Evolutionary conservation across 37 sponge, comb jelly and placozoan genomes (phyloP).

Genomic region (Dysidea cf. avara): DNA sequence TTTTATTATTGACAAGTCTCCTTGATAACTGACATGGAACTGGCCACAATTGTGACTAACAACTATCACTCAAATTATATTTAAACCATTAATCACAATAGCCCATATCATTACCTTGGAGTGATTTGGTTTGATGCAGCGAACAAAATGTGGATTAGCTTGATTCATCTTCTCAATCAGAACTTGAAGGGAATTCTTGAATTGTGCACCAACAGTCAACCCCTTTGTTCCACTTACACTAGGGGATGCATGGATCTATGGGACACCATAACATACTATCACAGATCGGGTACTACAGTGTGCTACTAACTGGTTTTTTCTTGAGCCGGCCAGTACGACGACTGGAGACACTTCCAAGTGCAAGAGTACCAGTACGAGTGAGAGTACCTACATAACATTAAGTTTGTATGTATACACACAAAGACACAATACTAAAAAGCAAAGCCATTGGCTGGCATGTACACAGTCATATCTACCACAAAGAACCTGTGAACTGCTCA

Average conservation of each 20-base stretch:
- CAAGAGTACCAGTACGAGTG: conserved; percentile 77
- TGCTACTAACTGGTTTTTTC: conserved; percentile 23
- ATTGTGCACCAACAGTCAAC: conserved; percentile 73
- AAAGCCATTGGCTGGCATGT: no score
- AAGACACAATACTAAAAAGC: no score
- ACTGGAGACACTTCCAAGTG: conserved; percentile 49
- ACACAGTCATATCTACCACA: no score
- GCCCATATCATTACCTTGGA: conserved; percentile 33
- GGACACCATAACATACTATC: not conserved
- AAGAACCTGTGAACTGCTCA: no score
- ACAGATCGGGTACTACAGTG: not conserved
- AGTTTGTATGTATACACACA: not conserved
- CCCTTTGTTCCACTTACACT: conserved; percentile 10
- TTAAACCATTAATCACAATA: conserved; percentile 13
- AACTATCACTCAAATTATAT: no score
- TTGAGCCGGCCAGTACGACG: conserved; percentile 28
- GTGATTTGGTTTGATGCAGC: conserved; percentile 81
- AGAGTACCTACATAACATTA: conserved; percentile 36
- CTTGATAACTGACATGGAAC: no score
- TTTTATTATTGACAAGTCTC: no score
- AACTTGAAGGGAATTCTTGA: conserved; percentile 78
- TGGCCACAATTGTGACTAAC: no score
- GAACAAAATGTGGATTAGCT: conserved; percentile 74
- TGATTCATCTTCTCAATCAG: conserved; percentile 82
- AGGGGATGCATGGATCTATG: conserved; percentile 1